Base-by-base conservation (phyloP, 2,888 invertebrate genomes). In the Busseola fusca region DNA sequence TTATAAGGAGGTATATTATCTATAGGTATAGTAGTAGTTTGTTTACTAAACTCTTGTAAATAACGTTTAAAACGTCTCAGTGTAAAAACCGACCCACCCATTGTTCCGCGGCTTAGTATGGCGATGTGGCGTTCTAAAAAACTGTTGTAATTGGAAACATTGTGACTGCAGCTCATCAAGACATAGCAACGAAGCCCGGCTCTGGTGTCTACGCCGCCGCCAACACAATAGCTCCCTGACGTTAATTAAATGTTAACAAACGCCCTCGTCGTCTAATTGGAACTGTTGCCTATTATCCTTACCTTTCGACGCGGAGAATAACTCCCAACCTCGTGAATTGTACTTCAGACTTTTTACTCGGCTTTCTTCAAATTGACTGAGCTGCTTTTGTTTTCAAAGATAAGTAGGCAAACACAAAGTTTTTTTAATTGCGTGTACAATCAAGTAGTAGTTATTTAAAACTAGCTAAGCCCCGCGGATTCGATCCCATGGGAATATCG, bases 201-300 rank as follows among this genome's bases (percentile, higher is more conserved):
- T 90, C 91, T 89, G 89, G 89, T 92, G 92, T 89, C 90, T 87
- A 81, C 82, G 86, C 84, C 89, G 89, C 88, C 89, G 89, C 89
- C 92, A 88, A 93, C 93, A 95, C 95, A 95, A 95, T 95, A 89
- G 92, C 93, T 92, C 90, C 90, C 92, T 93, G 92, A 93, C 94
- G 94, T 94, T 95, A 95, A 95, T 95, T 95, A 95, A 95, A 95
- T 95, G 95, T 94, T 95, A 95, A 95, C 95, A 95, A 95, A 95
- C 95, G 94, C 95, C 94, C 95, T 95, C 92, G 93, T 92, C 94
- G 93, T 91, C 94, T 95, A 95, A 95, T 95, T 95, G 95, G 95
- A 94, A 94, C 94, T 94, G 95, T 94, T 94, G 94, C 94, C 95
- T 95, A 93, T 95, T 95, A 95, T 94, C 94, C 95, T 94, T 94